A percentile compares a stretch with the other conserved stretches of the same genome.
Evolutionary conservation across 2,888 invertebrate genomes (phyloP).

Genomic region (Chaitophorus viminalis): DNA sequence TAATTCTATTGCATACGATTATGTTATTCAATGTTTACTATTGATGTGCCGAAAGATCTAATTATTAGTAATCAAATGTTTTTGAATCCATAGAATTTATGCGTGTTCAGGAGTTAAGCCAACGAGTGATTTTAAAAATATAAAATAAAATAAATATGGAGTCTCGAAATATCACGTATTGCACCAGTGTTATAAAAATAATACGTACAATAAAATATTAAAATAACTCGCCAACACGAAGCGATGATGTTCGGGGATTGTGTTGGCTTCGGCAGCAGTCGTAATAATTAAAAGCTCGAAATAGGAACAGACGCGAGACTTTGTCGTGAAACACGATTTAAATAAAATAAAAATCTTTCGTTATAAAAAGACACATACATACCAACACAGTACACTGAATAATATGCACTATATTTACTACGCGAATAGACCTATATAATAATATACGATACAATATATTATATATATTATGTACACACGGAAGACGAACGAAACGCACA

Average conservation of each 20-base stretch:
- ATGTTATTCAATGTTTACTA: too few relatives aligned
- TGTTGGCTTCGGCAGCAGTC: neutral
- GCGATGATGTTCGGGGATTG: neutral
- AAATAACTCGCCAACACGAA: neutral
- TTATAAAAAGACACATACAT: neutral
- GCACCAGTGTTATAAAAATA: neutral
- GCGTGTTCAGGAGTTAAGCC: too few relatives aligned
- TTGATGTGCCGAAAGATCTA: too few relatives aligned
- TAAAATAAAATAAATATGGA: too few relatives aligned
- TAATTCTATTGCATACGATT: too few relatives aligned
- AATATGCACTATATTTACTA: neutral
- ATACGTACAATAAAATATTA: neutral
- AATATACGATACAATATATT: too few relatives aligned
- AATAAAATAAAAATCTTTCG: neutral
- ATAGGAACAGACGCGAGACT: neutral
- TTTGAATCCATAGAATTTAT: too few relatives aligned
- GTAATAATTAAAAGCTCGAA: neutral
- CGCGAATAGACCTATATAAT: neutral
- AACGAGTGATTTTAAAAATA: too few relatives aligned
- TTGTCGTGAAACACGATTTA: neutral
- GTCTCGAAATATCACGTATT: too few relatives aligned
- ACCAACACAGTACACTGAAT: too few relatives aligned
- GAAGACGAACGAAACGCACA: neutral
- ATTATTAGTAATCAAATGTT: too few relatives aligned
- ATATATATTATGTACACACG: too few relatives aligned